Evolutionary conservation across 2,797 vertebrate genomes (phyloP).

Genomic region (Neomorphus geoffroyi): DNA sequence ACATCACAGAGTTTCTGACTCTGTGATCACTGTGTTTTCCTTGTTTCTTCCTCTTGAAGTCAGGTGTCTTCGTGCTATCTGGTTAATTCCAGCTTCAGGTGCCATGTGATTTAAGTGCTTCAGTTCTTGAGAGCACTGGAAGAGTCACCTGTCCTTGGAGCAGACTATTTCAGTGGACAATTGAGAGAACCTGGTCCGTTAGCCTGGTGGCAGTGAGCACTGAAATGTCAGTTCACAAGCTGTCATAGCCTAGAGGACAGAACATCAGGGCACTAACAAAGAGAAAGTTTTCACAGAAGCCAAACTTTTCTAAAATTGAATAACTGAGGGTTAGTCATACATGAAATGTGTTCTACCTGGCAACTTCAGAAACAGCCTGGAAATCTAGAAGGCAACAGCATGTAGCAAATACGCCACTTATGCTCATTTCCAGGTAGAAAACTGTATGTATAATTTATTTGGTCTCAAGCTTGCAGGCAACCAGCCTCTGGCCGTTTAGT

Average conservation of each 20-base stretch:
- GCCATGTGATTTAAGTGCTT: background rate
- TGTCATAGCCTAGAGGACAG: background rate
- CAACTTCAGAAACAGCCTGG: background rate
- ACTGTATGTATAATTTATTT: background rate
- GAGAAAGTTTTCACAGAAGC: background rate
- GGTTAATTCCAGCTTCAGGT: background rate
- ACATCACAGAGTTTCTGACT: background rate
- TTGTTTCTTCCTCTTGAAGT: background rate
- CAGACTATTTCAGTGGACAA: background rate
- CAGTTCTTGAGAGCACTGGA: background rate
- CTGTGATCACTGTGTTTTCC: background rate
- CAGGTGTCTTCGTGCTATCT: background rate
- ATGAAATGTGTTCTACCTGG: background rate
- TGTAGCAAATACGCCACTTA: background rate
- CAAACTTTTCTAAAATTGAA: background rate
- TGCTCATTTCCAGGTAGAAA: background rate
- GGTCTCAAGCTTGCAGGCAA: background rate
- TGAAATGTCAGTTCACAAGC: background rate
- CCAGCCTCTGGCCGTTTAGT: background rate
- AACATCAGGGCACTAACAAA: background rate
- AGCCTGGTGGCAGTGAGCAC: background rate
- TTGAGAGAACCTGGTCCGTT: background rate
- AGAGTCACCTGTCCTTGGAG: background rate
- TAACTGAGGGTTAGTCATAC: background rate
- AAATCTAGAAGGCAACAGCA: background rate